A percentile compares a stretch with the other conserved stretches of the same genome.
Conservation (phyloP, 2,113 vertebrate genomes). For the Orthochromis indermauri region DNA sequence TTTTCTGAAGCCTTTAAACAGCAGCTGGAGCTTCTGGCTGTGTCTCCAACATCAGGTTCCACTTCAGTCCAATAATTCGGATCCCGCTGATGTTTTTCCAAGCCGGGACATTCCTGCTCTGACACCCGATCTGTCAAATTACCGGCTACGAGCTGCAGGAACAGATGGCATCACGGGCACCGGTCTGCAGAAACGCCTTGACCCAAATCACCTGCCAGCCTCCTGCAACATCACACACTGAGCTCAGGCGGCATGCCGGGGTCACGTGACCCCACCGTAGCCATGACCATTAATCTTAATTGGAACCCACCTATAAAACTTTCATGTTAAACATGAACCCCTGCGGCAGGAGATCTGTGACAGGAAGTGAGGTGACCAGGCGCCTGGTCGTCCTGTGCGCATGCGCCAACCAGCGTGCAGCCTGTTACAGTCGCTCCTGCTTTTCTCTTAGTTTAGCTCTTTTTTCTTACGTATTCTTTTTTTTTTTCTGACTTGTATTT, state of each 20-base stretch:
- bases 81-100: background rate
- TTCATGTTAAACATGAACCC: background rate
- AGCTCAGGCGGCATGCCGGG: background rate
- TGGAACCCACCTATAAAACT: background rate
- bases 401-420: too few species aligned
- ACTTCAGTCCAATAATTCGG: background rate
- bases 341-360: background rate
- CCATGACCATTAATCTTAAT: background rate
- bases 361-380: background rate
- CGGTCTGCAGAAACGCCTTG: background rate
- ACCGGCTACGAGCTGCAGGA: background rate
- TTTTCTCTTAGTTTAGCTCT: too few species aligned
- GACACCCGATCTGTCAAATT: conserved; percentile 2
- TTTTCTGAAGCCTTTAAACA: background rate
- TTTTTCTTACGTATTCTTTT: too few species aligned
- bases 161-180: background rate
- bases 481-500: too few species aligned
- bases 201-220: background rate
- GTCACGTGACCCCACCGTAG: background rate
- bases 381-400: too few species aligned
- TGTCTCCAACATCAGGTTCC: background rate
- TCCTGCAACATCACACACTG: background rate
- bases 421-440: too few species aligned
- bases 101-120: conserved; percentile 10
- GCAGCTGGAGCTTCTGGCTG: background rate